phyloP scores from a whole-genome alignment of 2,113 vertebrate species.

The Tetrao urogallus region DNA sequence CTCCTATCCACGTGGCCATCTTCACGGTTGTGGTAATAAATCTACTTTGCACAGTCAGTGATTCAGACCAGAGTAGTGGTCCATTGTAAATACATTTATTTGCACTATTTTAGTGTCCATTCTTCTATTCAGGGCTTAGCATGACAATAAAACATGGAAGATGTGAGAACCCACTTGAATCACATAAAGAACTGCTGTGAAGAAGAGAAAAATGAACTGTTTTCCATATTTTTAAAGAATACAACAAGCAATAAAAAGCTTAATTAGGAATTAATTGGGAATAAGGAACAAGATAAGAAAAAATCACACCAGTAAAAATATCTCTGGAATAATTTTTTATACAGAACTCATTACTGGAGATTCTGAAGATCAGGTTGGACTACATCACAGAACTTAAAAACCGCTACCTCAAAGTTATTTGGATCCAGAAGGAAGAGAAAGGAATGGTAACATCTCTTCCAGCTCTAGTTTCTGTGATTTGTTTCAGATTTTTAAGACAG shows the following conservation, averaged over 20 bases:
- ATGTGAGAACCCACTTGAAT: not conserved
- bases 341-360: not conserved
- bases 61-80: not conserved
- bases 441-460: not conserved
- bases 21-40: not conserved
- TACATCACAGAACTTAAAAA: not conserved
- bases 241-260: not conserved
- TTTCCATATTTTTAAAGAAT: conserved; percentile 1
- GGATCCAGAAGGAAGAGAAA: not conserved
- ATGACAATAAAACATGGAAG: not conserved
- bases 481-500: not conserved
- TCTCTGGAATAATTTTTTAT: not conserved
- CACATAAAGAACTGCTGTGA: not conserved
- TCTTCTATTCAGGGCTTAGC: not conserved
- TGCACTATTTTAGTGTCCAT: not conserved
- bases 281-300: not conserved
- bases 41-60: not conserved
- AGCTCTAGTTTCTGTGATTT: not conserved
- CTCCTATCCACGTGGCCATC: not conserved
- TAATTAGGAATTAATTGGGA: conserved; percentile 4
- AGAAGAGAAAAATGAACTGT: not conserved
- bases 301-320: not conserved
- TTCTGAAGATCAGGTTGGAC: not conserved
- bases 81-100: not conserved
- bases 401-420: not conserved